Percentiles rank a stretch among this genome's conserved stretches.
phyloP scores from a whole-genome alignment of 2,797 vertebrate species.

The Melopsittacus undulatus region DNA sequence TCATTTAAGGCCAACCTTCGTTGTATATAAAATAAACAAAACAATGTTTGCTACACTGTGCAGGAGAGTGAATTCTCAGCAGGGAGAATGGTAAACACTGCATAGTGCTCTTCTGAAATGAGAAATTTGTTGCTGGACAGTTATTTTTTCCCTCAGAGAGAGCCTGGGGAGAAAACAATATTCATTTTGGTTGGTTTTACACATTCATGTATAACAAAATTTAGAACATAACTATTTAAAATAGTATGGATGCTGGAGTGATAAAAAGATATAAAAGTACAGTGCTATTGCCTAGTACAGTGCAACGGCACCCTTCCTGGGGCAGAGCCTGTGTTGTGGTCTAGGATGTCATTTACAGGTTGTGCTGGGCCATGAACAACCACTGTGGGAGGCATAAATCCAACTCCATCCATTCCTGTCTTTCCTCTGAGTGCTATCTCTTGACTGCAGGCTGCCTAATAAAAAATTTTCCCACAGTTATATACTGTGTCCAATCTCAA shows the following conservation, averaged over 20 bases:
- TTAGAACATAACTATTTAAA: not conserved
- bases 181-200: not conserved
- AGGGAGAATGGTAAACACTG: not conserved
- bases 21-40: not conserved
- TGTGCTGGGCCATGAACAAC: not conserved
- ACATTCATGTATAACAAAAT: not conserved
- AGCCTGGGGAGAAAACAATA: not conserved
- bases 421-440: not conserved
- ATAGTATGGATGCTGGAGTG: not conserved
- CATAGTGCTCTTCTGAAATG: not conserved
- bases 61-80: not conserved
- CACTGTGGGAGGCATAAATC: not conserved
- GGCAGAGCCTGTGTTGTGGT: fast-evolving
- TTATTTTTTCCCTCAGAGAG: not conserved
- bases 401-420: not conserved
- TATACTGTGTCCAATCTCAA: fast-evolving
- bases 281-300: not conserved
- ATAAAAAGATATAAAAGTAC: not conserved
- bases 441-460: not conserved
- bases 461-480: not conserved
- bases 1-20: not conserved
- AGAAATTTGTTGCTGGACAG: not conserved
- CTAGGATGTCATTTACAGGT: not conserved
- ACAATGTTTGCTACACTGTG: not conserved
- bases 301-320: not conserved